phyloP scores from a whole-genome alignment of 2,888 invertebrate genomes.

The Netelia fuscicornis region DNA sequence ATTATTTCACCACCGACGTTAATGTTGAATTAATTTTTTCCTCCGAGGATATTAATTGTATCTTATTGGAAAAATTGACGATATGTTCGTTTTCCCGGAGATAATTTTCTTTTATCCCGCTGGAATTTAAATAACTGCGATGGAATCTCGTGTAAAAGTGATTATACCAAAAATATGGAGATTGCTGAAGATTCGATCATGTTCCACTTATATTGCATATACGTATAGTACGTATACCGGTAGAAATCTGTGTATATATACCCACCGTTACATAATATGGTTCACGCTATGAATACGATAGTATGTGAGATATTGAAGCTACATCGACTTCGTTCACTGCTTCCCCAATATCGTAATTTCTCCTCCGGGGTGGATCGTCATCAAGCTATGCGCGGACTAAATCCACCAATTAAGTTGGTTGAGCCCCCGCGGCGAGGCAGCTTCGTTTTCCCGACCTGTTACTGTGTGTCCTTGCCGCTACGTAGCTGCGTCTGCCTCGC shows the following conservation, averaged over 20 bases:
- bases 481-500: slow-evolving; percentile 18
- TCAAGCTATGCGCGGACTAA: slow-evolving; percentile 63
- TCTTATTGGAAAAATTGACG: too few species aligned
- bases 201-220: slow-evolving; percentile 29
- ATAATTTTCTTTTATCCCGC: background rate
- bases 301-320: slow-evolving; percentile 19
- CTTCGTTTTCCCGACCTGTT: slow-evolving; percentile 19
- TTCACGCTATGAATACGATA: slow-evolving; percentile 13
- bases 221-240: background rate
- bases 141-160: slow-evolving; percentile 27
- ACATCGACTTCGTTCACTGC: slow-evolving; percentile 22
- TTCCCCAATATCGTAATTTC: slow-evolving; percentile 57
- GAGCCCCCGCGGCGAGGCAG: slow-evolving; percentile 41
- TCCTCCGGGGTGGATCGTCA: slow-evolving; percentile 62
- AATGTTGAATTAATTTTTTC: background rate
- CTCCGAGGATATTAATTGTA: too few species aligned
- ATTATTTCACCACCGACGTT: background rate
- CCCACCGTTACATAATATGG: background rate
- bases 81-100: background rate
- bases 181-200: slow-evolving; percentile 54
- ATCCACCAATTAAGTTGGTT: slow-evolving; percentile 70
- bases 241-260: background rate
- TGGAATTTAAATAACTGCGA: background rate
- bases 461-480: slow-evolving; percentile 25
- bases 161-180: slow-evolving; percentile 48